A percentile compares a stretch with the other conserved stretches of the same genome.
Conservation (phyloP, 1,140 invertebrate genomes). For the Himalopsyche phryganea region DNA sequence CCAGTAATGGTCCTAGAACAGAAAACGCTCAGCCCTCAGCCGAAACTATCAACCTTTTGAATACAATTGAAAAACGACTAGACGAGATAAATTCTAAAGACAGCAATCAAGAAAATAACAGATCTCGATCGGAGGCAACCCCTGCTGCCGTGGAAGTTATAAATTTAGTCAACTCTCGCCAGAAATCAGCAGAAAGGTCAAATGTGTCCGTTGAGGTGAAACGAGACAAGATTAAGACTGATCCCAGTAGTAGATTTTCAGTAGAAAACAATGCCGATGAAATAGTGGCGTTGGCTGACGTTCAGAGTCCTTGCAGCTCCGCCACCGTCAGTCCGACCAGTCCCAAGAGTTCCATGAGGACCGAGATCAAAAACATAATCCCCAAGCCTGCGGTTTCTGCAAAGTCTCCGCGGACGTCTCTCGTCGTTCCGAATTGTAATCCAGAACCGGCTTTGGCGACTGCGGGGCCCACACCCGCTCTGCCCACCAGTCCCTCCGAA, state of each 20-base stretch:
- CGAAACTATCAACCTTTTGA: conserved; percentile 19
- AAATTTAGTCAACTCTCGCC: background rate
- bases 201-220: background rate
- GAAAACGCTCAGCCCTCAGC: conserved; percentile 1
- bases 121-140: background rate
- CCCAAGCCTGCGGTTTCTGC: conserved; percentile 13
- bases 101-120: background rate
- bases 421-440: conserved; percentile 20
- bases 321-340: conserved; percentile 26
- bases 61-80: conserved; percentile 24
- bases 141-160: too few relatives aligned
- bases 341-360: conserved; percentile 22
- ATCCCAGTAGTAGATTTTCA: conserved; percentile 21
- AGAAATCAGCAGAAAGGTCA: background rate
- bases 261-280: conserved; percentile 3
- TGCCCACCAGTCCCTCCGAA: conserved; percentile 1
- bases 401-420: conserved; percentile 27
- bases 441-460: background rate
- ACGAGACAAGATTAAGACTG: conserved; percentile 9
- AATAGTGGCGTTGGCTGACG: background rate
- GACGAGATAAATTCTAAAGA: conserved; percentile 23
- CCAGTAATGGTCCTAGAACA: conserved; percentile 5
- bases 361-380: conserved; percentile 17
- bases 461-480: background rate
- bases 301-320: conserved; percentile 20